A percentile compares a stretch with the other conserved stretches of the same genome.
Conservation (phyloP, 1,140 invertebrate species). For the Drosophila jambulina region DNA sequence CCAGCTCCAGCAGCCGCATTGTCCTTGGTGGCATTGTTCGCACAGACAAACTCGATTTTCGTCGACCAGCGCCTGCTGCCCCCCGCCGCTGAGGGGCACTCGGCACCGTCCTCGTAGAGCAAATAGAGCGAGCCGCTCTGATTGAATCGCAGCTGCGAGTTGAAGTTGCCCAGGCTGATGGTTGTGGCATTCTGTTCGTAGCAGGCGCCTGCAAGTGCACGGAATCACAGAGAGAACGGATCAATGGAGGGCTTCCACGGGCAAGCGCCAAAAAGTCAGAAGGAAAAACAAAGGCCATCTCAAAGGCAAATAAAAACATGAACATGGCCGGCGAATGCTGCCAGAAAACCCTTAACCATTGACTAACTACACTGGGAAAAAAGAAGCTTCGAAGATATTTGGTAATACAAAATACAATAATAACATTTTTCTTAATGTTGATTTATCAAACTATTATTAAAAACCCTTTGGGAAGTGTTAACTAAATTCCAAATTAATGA, state of each 20-base stretch:
- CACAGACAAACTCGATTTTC: constrained; percentile 86
- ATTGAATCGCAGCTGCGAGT: constrained; percentile 85
- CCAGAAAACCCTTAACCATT: constrained; percentile 14
- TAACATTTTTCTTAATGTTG: no score
- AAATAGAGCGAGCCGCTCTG: constrained; percentile 86
- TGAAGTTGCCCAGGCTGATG: constrained; percentile 85
- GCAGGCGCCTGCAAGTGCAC: constrained; percentile 75
- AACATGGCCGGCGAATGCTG: constrained; percentile 15
- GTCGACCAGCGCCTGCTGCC: constrained; percentile 83
- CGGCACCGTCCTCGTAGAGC: constrained; percentile 86
- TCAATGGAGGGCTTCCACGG: constrained; percentile 40
- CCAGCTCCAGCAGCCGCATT: constrained; percentile 38
- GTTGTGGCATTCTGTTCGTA: constrained; percentile 61
- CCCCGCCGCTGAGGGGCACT: constrained; percentile 62
- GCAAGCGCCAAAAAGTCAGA: constrained; percentile 35
- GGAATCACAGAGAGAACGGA: constrained; percentile 32
- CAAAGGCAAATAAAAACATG: constrained; percentile 35
- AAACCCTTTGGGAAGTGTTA: no score
- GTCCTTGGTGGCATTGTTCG: constrained; percentile 77
- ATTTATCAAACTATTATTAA: no score
- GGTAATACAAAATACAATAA: neutral
- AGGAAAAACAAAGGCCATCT: constrained; percentile 29
- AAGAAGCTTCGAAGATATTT: neutral
- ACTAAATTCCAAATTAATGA: no score
- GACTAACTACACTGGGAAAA: constrained; percentile 3